phyloP scores from a whole-genome alignment of 2,888 invertebrate genomes.

The Xanthostigma xanthostigma region DNA sequence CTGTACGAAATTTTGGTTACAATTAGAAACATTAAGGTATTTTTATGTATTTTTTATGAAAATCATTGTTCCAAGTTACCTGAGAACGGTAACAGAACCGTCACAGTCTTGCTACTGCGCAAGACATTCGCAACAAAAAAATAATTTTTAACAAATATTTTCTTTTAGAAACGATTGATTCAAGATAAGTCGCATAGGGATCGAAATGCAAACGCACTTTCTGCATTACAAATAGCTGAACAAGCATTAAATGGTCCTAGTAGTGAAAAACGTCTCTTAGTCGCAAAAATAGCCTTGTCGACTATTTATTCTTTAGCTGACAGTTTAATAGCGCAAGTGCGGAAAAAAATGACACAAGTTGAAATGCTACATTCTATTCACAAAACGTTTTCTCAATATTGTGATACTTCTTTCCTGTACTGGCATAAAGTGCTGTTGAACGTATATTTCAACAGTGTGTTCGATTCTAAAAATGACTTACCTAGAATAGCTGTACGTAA shows the following conservation, averaged over 20 bases:
- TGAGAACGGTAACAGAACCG: too few relatives aligned
- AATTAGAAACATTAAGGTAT: slow-evolving; percentile 50
- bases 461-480: slow-evolving; percentile 48
- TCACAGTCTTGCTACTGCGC: too few relatives aligned
- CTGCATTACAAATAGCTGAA: slow-evolving; percentile 61
- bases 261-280: slow-evolving; percentile 22
- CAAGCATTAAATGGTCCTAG: slow-evolving; percentile 44
- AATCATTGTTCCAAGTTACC: too few relatives aligned
- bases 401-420: slow-evolving; percentile 63
- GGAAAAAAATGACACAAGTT: slow-evolving; percentile 46
- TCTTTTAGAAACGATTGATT: slow-evolving; percentile 37
- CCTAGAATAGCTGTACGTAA: slow-evolving; percentile 39
- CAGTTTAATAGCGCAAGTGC: slow-evolving; percentile 46
- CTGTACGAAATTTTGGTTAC: slow-evolving; percentile 56
- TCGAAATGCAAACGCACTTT: slow-evolving; percentile 51
- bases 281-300: slow-evolving; percentile 26
- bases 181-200: slow-evolving; percentile 47
- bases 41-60: too few relatives aligned
- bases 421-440: slow-evolving; percentile 69
- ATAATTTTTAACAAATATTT: background rate
- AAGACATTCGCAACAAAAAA: too few relatives aligned
- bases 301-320: slow-evolving; percentile 43
- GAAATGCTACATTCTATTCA: slow-evolving; percentile 45
- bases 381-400: slow-evolving; percentile 39
- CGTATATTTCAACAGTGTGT: slow-evolving; percentile 59